These are phyloP conservation scores for Drosophila kohkoa DNA, from an alignment of 1,140 invertebrate genomes.

Conservation along the genomic window DNA sequence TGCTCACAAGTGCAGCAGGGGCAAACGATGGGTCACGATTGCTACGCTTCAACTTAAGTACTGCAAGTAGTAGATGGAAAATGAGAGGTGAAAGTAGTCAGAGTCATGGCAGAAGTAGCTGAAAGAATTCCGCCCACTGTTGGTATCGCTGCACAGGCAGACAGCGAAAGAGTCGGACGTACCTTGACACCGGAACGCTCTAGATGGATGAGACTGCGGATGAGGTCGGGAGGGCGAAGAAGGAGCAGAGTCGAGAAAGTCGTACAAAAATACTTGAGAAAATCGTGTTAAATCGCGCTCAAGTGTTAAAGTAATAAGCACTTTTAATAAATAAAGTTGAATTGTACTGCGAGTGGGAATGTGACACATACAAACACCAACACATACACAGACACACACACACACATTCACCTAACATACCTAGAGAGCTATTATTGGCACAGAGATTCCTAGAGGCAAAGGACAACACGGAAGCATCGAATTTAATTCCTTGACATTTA, in stretches of 20 bases:
- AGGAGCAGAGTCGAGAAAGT: slow-evolving; percentile 37
- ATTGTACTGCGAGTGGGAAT: slow-evolving; percentile 37
- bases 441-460: background rate
- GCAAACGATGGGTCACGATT: slow-evolving; percentile 39
- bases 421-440: background rate
- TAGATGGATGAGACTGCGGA: slow-evolving; percentile 15
- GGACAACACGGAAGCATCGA: background rate
- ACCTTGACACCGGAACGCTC: slow-evolving; percentile 63
- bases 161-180: slow-evolving; percentile 36
- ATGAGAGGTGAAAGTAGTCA: background rate
- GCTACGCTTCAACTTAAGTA: slow-evolving; percentile 48
- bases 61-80: slow-evolving; percentile 16
- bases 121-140: slow-evolving; percentile 11
- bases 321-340: slow-evolving; percentile 82
- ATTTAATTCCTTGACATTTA: slow-evolving; percentile 2
- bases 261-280: slow-evolving; percentile 78
- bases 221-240: too few species aligned
- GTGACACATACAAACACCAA: slow-evolving; percentile 25
- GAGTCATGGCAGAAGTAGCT: slow-evolving; percentile 33
- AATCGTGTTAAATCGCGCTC: slow-evolving; percentile 82
- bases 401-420: slow-evolving; percentile 7
- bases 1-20: slow-evolving; percentile 55
- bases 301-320: slow-evolving; percentile 83
- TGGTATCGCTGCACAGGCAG: background rate
- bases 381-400: slow-evolving; percentile 34